Evolutionary conservation across 2,888 invertebrate species (phyloP).

Genomic region (Anaspis maculata): DNA sequence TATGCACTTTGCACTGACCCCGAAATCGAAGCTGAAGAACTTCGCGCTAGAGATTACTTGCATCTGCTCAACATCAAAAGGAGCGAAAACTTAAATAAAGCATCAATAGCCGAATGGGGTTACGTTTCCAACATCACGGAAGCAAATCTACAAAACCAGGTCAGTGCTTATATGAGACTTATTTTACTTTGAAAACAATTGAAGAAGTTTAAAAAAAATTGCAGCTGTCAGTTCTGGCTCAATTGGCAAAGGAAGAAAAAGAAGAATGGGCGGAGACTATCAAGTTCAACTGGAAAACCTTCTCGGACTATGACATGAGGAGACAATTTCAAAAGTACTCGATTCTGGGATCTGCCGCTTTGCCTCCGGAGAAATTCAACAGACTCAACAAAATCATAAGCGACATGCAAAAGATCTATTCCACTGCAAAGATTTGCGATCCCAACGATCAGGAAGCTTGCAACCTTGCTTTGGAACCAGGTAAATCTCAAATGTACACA

Average conservation of each 20-base stretch:
- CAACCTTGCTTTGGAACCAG: constrained; percentile 65
- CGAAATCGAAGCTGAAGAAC: constrained; percentile 45
- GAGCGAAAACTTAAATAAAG: constrained; percentile 52
- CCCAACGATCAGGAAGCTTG: constrained; percentile 56
- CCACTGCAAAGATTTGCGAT: constrained; percentile 71
- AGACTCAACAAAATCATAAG: constrained; percentile 54
- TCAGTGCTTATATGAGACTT: constrained; percentile 24
- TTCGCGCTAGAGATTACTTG: constrained; percentile 56
- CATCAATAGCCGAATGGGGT: constrained; percentile 59
- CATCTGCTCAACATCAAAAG: constrained; percentile 52
- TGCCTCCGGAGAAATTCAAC: constrained; percentile 60
- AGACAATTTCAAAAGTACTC: constrained; percentile 70
- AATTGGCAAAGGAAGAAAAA: constrained; percentile 50
- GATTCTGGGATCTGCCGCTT: constrained; percentile 62
- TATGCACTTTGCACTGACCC: no score
- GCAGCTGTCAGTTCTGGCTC: constrained; percentile 39
- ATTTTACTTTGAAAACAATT: not conserved
- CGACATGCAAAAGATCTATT: constrained; percentile 69
- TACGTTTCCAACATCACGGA: constrained; percentile 72
- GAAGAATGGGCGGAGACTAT: constrained; percentile 49
- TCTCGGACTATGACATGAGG: constrained; percentile 57
- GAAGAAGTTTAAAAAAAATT: constrained; percentile 8
- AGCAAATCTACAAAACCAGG: constrained; percentile 53
- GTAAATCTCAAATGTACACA: no score
- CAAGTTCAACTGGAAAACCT: constrained; percentile 54